Conservation (phyloP, 2,797 vertebrate genomes). For the Kryptopterus vitreolus region DNA sequence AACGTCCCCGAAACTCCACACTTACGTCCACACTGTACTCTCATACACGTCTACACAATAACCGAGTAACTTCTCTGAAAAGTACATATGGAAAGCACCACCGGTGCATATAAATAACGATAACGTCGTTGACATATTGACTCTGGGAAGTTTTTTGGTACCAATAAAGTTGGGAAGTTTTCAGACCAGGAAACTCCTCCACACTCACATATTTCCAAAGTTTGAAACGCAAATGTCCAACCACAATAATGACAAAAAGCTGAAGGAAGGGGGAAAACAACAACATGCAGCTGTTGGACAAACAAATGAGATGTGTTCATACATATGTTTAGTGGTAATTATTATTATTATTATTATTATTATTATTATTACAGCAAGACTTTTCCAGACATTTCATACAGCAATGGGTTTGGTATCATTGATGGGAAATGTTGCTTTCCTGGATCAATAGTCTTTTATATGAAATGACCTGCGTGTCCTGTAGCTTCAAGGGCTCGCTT, state of each 20-base stretch:
- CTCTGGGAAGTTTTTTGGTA: neutral
- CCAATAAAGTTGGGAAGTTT: neutral
- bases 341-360: too few species aligned
- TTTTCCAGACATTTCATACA: neutral
- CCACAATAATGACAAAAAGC: neutral
- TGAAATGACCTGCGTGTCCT: neutral
- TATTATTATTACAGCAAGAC: neutral
- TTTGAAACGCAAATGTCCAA: neutral
- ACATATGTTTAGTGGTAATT: too few species aligned
- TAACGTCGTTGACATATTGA: neutral
- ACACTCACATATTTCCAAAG: neutral
- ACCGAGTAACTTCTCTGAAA: neutral
- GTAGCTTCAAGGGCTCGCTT: neutral
- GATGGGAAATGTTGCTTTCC: neutral
- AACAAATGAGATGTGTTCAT: neutral
- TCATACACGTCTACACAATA: too few species aligned
- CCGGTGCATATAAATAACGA: neutral
- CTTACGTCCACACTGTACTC: too few species aligned
- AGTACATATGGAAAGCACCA: neutral
- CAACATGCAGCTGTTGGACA: too few species aligned
- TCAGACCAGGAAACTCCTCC: neutral
- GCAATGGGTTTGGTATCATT: neutral
- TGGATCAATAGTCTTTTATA: neutral
- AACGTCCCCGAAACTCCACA: too few species aligned
- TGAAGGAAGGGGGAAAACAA: neutral